phyloP scores from a whole-genome alignment of 2,113 vertebrate genomes.

The Mesembrinibis cayennensis region DNA sequence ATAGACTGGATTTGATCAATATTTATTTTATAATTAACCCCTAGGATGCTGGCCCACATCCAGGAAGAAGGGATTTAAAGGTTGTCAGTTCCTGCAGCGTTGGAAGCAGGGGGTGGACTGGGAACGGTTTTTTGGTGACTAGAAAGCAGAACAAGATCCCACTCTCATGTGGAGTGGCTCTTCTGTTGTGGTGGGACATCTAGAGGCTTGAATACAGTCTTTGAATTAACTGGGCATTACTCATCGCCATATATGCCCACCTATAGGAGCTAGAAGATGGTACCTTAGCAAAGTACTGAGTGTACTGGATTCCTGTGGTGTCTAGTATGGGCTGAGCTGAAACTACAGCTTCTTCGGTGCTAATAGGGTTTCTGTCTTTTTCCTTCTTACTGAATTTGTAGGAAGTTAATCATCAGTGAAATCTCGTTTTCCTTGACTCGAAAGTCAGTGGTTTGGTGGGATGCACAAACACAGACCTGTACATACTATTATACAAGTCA shows the following conservation, averaged over 20 bases:
- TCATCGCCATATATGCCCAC: not conserved
- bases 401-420: accelerated
- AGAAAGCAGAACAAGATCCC: not conserved
- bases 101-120: not conserved
- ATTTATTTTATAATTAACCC: slow-evolving; percentile 4
- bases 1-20: not conserved
- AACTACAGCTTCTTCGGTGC: not conserved
- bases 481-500: accelerated
- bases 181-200: not conserved
- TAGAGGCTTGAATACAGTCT: not conserved
- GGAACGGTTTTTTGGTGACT: not conserved
- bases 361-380: not conserved
- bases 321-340: not conserved
- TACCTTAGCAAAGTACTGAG: not conserved
- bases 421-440: not conserved
- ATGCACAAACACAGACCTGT: not conserved
- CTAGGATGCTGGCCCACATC: not conserved
- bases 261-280: not conserved
- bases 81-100: not conserved
- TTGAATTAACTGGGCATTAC: not conserved
- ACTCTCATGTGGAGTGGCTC: not conserved
- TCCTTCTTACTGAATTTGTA: not conserved
- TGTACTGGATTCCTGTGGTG: not conserved
- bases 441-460: not conserved
- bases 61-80: not conserved